phyloP scores from a whole-genome alignment of 2,888 invertebrate species.

The Eupithecia dodoneata region DNA sequence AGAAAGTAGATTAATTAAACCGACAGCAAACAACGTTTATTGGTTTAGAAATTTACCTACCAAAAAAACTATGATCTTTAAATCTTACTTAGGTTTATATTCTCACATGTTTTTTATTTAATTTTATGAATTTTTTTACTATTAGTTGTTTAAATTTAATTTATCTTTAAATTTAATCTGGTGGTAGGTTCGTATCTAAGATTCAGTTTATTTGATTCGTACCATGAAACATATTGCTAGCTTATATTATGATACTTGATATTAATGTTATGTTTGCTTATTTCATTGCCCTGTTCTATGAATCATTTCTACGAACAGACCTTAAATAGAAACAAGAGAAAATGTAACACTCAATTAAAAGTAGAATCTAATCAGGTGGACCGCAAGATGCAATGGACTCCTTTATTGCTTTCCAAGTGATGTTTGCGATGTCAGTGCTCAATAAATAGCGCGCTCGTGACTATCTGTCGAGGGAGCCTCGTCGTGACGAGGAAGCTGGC shows the following conservation, averaged over 20 bases:
- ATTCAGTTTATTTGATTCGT: too few relatives aligned
- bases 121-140: neutral
- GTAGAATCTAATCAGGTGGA: neutral
- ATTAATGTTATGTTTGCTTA: neutral
- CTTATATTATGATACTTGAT: too few relatives aligned
- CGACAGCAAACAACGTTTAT: neutral
- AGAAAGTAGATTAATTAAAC: neutral
- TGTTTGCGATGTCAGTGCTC: conserved; percentile 4
- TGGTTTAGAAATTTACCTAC: neutral
- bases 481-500: conserved; percentile 20
- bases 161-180: too few relatives aligned
- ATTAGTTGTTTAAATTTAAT: too few relatives aligned
- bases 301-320: neutral
- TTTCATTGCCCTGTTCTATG: neutral
- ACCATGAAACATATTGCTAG: too few relatives aligned
- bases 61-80: neutral
- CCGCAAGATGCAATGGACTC: neutral
- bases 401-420: neutral
- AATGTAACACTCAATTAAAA: neutral
- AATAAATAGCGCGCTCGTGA: conserved; percentile 6
- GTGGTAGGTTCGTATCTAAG: too few relatives aligned
- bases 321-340: neutral
- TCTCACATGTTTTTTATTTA: neutral
- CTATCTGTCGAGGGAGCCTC: neutral
- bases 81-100: neutral